Base-by-base conservation (phyloP, 2,888 invertebrate genomes). In the Brachypalpus laphriformis region DNA sequence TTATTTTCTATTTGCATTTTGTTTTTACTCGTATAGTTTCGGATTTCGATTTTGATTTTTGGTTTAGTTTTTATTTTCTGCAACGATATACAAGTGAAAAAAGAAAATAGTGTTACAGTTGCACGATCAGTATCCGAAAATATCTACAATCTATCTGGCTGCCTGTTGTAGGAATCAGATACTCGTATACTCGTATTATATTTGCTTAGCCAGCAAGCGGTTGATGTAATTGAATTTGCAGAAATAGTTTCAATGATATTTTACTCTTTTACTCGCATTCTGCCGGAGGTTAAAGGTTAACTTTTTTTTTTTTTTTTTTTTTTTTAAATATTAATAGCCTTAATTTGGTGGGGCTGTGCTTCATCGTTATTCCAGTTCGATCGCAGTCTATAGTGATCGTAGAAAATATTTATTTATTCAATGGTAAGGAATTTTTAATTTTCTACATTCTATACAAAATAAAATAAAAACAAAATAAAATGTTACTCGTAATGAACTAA, bases 241-340 rank as follows among this genome's bases (percentile, higher is more conserved):
- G 75, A 85, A 85, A 85, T 81, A 81, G 81, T 85, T 85, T 81
- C 81, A 81, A 85, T 85, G 75, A 81, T 81, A 81, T 75, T 81
- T 71, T 75, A 85, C 85, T 85, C 66, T 75, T 81, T 71, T 75
- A 85, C 85, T 85, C 66, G 81, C 47, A 76, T 85, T 85, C 85
- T 51, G 71, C 71, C 71, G 71, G 65, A 71, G 81, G 81, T 42
- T 81, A 85, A 85, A 81, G 85, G 81, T 85, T 81, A 81, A 81
- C 75, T 65, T 63, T 7, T 31, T 31, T 7, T 3, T 6, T 34
- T 34, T 34, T n/a, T n/a, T n/a, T 59, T 59, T 51, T 45, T 42
- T 51, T 34, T 54, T 59, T 28, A 65, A 65, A 82, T 65, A 83
- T 83, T 83, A 72, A 78, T 83, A 83, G 78, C 61, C 54, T 83